Conservation (phyloP, 2,888 invertebrate species). For the Elmis aenea region DNA sequence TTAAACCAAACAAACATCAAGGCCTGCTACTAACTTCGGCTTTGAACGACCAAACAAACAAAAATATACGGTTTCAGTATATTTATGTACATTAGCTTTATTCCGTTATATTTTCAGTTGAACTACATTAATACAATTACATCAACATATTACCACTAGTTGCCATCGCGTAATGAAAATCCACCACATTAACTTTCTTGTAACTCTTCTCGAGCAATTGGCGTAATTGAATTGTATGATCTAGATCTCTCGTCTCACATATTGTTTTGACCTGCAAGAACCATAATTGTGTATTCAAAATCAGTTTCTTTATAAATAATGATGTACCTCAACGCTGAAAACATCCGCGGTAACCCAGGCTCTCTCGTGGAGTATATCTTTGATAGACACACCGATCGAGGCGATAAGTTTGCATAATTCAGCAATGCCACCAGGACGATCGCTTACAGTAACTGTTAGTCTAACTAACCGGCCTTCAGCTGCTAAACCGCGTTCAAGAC, state of each 20-base stretch:
- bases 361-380: conserved; percentile 88
- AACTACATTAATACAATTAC: no score
- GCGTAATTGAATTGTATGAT: conserved; percentile 65
- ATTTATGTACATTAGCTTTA: no score
- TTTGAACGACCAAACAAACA: no score
- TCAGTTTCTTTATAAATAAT: no score
- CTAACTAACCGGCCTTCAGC: conserved; percentile 70
- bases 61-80: no score
- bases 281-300: no score
- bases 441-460: conserved; percentile 69
- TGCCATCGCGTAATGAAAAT: no score
- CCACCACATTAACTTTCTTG: conserved; percentile 51
- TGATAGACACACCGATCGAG: conserved; percentile 73
- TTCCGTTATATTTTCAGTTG: no score
- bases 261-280: conserved; percentile 81
- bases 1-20: no score
- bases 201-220: conserved; percentile 54
- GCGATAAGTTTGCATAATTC: conserved; percentile 70
- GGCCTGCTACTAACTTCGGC: no score
- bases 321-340: conserved; percentile 62
- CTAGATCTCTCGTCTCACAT: conserved; percentile 80
- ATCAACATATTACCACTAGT: no score
- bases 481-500: conserved; percentile 77
- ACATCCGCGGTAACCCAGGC: conserved; percentile 86
- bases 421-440: conserved; percentile 76